Evolutionary conservation across 2,113 vertebrate species (phyloP).

Genomic region (Varanus salvator): DNA sequence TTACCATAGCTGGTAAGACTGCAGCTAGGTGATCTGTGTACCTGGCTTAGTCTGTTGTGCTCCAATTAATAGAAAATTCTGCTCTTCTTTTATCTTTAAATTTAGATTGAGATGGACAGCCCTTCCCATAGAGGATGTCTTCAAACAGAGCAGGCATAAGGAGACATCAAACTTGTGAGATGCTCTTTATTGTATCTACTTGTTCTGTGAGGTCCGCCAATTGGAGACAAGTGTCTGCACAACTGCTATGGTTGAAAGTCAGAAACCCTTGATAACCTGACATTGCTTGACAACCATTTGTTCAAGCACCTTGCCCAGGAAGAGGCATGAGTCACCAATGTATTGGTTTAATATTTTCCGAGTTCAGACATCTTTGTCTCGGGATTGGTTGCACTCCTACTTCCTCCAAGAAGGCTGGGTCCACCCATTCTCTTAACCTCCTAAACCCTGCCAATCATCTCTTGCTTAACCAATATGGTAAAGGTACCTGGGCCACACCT

Average conservation of each 20-base stretch:
- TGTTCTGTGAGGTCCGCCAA: background rate
- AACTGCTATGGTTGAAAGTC: background rate
- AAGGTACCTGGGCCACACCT: too few species aligned
- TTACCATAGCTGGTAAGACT: background rate
- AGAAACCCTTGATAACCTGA: background rate
- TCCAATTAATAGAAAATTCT: background rate
- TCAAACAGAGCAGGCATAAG: background rate
- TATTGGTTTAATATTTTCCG: background rate
- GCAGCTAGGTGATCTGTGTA: background rate
- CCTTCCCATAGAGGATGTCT: background rate
- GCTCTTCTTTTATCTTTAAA: too few species aligned
- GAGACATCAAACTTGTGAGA: background rate
- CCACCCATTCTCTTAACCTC: background rate
- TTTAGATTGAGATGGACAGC: background rate
- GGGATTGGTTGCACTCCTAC: background rate
- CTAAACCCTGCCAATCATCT: background rate
- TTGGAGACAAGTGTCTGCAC: background rate
- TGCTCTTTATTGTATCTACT: background rate
- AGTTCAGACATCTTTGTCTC: background rate
- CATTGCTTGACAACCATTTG: background rate
- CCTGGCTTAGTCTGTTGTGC: background rate
- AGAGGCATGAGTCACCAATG: background rate
- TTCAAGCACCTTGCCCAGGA: background rate
- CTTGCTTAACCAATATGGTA: background rate
- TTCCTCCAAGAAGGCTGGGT: background rate